Evolutionary conservation across 2,888 invertebrate species (phyloP), one percentile per base, ranked within the genome.

Genomic region (Dinocampus coccinellae): DNA sequence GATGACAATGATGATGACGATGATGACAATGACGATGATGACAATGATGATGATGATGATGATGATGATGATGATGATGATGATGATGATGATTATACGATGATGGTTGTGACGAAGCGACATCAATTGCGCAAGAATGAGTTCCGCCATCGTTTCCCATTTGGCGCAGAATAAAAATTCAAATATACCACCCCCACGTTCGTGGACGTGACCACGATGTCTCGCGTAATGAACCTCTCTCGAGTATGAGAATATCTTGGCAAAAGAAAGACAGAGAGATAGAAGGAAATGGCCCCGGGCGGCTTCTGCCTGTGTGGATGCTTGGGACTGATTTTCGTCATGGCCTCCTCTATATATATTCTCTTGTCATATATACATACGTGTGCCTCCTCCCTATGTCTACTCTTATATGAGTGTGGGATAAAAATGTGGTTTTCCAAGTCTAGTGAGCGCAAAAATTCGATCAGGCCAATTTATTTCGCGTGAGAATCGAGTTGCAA

Each of bases 141-240:
- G 71, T 73, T 76, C 81, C 82, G 82, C 81, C 81, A 81, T 81
- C 57, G 78, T 80, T 75, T 73, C 77, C 67, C 65, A 24, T 47
- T 16, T 69, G 22, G 9, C n/a, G 26, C 2, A 55, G 24, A 34
- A 55, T 47, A 47, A 47, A 47, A 47, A 47, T 47, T 47, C 47
- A 47, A n/a, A 47, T 47, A n/a, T 55, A 24, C 80, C 79, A 79
- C 81, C 82, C 81, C 81, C 79, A 77, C 78, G 78, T 74, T 77
- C 76, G 74, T 73, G 75, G 80, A 82, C 82, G 81, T 81, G 81
- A 81, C 81, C 79, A 78, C 79, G 78, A 78, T 78, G 79, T 80
- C 77, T 79, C 80, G 79, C 79, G 81, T 82, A 82, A 82, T 82
- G 81, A 82, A 81, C 29, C 3, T 80, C 82, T 79, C 69, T 72